A percentile compares a stretch with the other conserved stretches of the same genome.
phyloP scores from a whole-genome alignment of 2,888 invertebrate genomes.

The Salpingus planirostris region DNA sequence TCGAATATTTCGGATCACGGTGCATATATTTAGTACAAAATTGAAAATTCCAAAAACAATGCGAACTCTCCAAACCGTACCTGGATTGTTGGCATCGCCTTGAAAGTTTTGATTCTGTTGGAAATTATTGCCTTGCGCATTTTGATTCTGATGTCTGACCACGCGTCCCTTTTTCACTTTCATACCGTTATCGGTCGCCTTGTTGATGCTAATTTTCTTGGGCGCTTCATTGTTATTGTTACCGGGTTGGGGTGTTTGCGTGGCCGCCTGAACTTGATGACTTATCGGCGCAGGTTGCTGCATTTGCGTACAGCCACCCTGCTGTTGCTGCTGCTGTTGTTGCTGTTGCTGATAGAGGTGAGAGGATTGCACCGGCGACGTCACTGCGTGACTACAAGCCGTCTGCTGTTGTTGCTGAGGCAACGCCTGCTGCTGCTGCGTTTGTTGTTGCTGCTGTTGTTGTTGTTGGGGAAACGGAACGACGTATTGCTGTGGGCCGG shows the following conservation, averaged over 20 bases:
- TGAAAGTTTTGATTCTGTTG: slow-evolving; percentile 44
- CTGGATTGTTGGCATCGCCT: slow-evolving; percentile 43
- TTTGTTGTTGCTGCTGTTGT: slow-evolving; percentile 28
- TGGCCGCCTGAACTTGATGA: slow-evolving; percentile 54
- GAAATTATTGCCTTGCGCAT: slow-evolving; percentile 37
- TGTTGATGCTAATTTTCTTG: slow-evolving; percentile 5
- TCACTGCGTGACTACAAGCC: slow-evolving; percentile 26
- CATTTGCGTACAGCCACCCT: slow-evolving; percentile 7
- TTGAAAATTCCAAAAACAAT: no score
- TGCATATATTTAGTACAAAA: neutral
- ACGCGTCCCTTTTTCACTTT: slow-evolving; percentile 40
- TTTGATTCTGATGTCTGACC: slow-evolving; percentile 41
- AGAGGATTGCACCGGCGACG: slow-evolving; percentile 30
- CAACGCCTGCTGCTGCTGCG: slow-evolving; percentile 22
- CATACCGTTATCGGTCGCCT: slow-evolving; percentile 29
- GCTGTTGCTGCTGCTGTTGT: slow-evolving; percentile 19
- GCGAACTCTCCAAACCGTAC: no score
- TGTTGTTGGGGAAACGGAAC: slow-evolving; percentile 19
- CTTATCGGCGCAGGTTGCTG: slow-evolving; percentile 25
- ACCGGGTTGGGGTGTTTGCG: slow-evolving; percentile 50
- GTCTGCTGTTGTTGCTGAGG: slow-evolving; percentile 20
- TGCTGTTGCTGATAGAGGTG: slow-evolving; percentile 45
- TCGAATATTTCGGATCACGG: neutral
- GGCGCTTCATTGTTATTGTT: no score
- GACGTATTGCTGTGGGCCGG: slow-evolving; percentile 17